Evolutionary conservation across 2,888 invertebrate genomes (phyloP), one percentile per base, ranked within the genome.

Genomic region (Stegana nigrithorax): DNA sequence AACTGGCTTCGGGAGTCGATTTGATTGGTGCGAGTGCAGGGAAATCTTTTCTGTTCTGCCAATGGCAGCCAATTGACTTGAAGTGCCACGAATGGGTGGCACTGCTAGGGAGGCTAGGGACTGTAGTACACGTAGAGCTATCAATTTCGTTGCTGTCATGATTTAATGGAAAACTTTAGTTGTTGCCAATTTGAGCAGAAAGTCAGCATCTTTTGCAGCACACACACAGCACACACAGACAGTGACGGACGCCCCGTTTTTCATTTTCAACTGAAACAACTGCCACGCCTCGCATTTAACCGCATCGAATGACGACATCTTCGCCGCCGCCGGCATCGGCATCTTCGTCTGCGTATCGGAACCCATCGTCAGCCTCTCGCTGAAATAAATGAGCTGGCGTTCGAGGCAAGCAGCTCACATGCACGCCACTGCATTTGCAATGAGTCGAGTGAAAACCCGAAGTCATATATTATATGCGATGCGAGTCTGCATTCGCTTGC

Each of bases 101-200:
- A n/a, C n/a, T 36, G 36, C 12, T 36, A 36, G 10, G 36, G n/a
- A n/a, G 36, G n/a, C 36, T n/a, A n/a, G n/a, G n/a, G 36, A 36
- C n/a, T 10, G 36, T 36, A 36, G 12, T 36, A n/a, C 26, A 51
- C 51, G 29, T 29, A 27, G 14, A n/a, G 57, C 57, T 57, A 57
- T 57, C 39, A 57, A 57, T 55, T 55, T 55, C 32, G 36, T 23
- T 55, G 53, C 53, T 55, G 53, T 55, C 53, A 55, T 55, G 53
- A 55, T 55, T 55, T 55, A 55, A 55, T 55, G 53, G 53, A 55
- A 55, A 55, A 55, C 53, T 55, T 55, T 55, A 55, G 53, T 55
- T 55, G 53, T 32, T 55, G 53, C 53, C 53, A 55, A 55, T 55
- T 55, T 55, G 53, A 55, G 53, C 53, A 21, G 36, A 55, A 55